phyloP scores from a whole-genome alignment of 2,888 invertebrate species.

The Prosopocoilus inquinatus region DNA sequence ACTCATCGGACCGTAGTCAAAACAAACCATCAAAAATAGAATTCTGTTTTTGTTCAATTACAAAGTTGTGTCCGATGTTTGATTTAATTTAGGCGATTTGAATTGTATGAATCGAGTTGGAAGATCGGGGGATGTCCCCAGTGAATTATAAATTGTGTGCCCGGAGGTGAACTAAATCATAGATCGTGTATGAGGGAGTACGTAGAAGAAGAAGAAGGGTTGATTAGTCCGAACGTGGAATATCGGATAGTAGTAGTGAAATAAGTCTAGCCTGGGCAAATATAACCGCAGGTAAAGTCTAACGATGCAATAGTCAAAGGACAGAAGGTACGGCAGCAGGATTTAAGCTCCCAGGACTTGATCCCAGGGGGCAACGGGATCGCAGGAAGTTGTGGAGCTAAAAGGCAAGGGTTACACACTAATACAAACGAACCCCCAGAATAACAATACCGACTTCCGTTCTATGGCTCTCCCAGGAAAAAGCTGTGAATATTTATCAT shows the following conservation, averaged over 20 bases:
- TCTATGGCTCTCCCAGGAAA: constrained; percentile 53
- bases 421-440: constrained; percentile 50
- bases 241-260: constrained; percentile 16
- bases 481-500: constrained; percentile 54
- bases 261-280: constrained; percentile 17
- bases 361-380: constrained; percentile 48
- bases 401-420: constrained; percentile 53
- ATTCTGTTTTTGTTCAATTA: too few relatives aligned
- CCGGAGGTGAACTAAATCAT: constrained; percentile 20
- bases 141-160: constrained; percentile 19
- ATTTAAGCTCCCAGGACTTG: constrained; percentile 45
- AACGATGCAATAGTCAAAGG: constrained; percentile 34
- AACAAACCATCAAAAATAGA: too few relatives aligned
- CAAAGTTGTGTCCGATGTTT: neutral
- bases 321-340: constrained; percentile 39
- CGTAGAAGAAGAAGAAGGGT: constrained; percentile 5
- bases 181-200: constrained; percentile 15
- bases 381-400: constrained; percentile 50
- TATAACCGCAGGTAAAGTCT: constrained; percentile 31
- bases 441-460: constrained; percentile 52
- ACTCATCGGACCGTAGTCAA: too few relatives aligned
- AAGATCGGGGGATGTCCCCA: constrained; percentile 7
- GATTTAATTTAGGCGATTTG: constrained; percentile 14
- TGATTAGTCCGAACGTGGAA: constrained; percentile 11
- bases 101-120: constrained; percentile 15